Conservation (phyloP, 2,797 vertebrate genomes). For the Cheirogaleus major region DNA sequence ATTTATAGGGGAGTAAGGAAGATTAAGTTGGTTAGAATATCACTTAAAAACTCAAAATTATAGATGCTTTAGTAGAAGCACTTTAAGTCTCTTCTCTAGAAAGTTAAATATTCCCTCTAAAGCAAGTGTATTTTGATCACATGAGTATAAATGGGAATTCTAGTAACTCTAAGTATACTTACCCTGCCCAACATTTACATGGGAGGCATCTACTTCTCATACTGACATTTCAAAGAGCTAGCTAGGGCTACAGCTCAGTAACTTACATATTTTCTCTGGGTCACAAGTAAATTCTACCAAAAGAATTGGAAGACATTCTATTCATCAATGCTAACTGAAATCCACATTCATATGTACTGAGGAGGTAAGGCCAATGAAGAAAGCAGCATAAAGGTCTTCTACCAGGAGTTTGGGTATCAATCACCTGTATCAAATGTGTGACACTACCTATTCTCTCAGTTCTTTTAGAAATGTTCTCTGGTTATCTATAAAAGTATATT, state of each 20-base stretch:
- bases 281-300: neutral
- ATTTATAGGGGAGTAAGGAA: neutral
- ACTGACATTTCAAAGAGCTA: neutral
- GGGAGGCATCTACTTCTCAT: neutral
- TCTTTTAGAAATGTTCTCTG: neutral
- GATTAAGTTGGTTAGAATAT: slow-evolving; percentile 10
- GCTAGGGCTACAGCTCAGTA: neutral
- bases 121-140: neutral
- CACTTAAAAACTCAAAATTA: slow-evolving; percentile 39
- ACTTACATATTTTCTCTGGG: neutral
- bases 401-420: neutral
- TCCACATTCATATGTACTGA: neutral
- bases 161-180: neutral
- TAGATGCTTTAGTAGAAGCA: neutral
- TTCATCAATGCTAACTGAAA: neutral
- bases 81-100: neutral
- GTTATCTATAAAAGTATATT: slow-evolving; percentile 14
- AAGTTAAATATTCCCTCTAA: neutral
- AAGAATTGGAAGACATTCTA: neutral
- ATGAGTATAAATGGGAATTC: neutral
- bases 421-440: neutral
- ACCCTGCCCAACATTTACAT: neutral
- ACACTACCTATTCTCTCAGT: neutral
- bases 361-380: neutral
- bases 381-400: neutral